Evolutionary conservation across 2,113 vertebrate genomes (phyloP).

Genomic region (Setophaga kirtlandii): DNA sequence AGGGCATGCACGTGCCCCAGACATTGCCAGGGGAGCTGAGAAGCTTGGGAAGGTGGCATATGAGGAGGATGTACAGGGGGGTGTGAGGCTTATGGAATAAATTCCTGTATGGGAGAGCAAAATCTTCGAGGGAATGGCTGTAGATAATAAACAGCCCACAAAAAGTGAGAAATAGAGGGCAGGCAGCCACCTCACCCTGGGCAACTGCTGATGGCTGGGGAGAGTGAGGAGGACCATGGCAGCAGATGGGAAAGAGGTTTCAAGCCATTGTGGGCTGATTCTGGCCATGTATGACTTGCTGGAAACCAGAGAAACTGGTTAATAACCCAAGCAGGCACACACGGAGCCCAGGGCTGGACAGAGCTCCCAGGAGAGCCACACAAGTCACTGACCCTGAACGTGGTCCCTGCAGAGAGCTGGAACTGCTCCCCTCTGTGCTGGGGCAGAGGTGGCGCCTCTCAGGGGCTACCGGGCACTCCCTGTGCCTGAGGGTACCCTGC

Average conservation of each 20-base stretch:
- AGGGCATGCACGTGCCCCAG: background rate
- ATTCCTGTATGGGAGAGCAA: background rate
- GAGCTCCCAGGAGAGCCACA: background rate
- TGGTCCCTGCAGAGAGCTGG: background rate
- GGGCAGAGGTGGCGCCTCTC: background rate
- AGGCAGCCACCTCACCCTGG: background rate
- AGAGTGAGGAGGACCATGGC: background rate
- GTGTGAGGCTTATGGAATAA: background rate
- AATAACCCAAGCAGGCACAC: background rate
- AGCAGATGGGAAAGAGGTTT: background rate
- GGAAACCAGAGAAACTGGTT: background rate
- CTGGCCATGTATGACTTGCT: background rate
- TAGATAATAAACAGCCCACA: background rate
- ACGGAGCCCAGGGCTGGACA: background rate
- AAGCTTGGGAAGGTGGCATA: background rate
- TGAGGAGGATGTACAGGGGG: background rate
- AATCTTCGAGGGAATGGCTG: background rate
- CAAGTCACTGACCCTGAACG: background rate
- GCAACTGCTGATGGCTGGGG: background rate
- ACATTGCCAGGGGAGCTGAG: background rate
- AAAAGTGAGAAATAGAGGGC: background rate
- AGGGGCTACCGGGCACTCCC: background rate
- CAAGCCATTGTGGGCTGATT: background rate
- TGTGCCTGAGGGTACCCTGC: accelerated
- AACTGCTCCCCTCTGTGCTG: background rate